Conservation (phyloP, 2,888 invertebrate species). For the Troilus luridus region DNA sequence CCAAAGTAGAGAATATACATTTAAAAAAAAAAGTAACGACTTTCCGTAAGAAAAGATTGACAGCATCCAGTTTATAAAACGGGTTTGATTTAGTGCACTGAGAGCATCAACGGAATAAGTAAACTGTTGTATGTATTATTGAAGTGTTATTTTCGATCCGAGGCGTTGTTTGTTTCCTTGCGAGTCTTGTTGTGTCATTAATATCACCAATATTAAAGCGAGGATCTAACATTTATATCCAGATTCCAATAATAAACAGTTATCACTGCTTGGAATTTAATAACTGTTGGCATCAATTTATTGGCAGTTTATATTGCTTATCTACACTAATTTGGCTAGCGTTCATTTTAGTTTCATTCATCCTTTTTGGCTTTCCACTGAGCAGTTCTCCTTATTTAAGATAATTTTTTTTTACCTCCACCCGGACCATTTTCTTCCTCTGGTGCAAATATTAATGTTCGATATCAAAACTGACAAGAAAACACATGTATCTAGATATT, state of each 20-base stretch:
- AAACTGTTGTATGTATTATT: conserved; percentile 19
- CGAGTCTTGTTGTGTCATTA: not conserved
- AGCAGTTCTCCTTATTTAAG: too few species aligned
- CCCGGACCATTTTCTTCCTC: too few species aligned
- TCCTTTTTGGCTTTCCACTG: not conserved
- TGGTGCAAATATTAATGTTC: too few species aligned
- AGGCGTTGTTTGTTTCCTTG: conserved; percentile 19
- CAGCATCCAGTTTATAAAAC: conserved; percentile 4
- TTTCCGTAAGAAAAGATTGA: not conserved
- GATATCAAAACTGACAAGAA: too few species aligned
- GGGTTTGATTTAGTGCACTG: conserved; percentile 1
- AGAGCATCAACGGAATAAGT: not conserved
- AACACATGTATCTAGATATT: too few species aligned
- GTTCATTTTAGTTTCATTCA: not conserved
- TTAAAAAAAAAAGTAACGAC: not conserved
- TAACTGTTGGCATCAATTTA: not conserved
- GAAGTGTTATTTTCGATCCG: conserved; percentile 10
- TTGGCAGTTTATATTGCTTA: not conserved
- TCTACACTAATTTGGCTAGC: not conserved
- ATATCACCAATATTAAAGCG: not conserved
- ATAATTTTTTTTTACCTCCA: too few species aligned
- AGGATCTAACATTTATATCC: not conserved
- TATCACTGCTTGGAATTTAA: not conserved
- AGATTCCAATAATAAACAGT: not conserved
- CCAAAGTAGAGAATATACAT: not conserved